Evolutionary conservation across 2,113 vertebrate species (phyloP).

Genomic region (Eptesicus fuscus): DNA sequence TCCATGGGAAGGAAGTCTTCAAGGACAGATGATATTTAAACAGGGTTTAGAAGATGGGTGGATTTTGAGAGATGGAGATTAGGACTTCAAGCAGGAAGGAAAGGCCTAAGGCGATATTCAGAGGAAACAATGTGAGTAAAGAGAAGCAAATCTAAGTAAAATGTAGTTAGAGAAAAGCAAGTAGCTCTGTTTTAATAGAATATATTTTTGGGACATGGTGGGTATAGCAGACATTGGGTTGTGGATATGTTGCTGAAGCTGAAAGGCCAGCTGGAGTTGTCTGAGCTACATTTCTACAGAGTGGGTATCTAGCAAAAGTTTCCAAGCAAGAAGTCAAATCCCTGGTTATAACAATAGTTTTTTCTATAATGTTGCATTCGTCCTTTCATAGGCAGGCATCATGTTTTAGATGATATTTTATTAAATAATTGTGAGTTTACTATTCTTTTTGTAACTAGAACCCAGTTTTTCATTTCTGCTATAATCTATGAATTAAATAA

Average conservation of each 20-base stretch:
- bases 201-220: neutral
- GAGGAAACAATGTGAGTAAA: neutral
- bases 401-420: neutral
- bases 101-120: neutral
- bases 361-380: neutral
- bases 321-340: neutral
- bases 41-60: neutral
- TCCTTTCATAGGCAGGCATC: neutral
- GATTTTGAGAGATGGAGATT: neutral
- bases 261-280: neutral
- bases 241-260: neutral
- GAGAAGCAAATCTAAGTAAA: neutral
- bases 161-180: neutral
- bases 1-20: neutral
- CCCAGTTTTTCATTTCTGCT: neutral
- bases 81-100: neutral
- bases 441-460: neutral
- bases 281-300: neutral
- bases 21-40: neutral
- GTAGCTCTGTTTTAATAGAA: neutral
- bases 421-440: neutral
- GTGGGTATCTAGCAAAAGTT: neutral
- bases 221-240: neutral
- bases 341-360: neutral
- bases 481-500: neutral